phyloP scores from a whole-genome alignment of 2,888 invertebrate species.

The Macaria notata region DNA sequence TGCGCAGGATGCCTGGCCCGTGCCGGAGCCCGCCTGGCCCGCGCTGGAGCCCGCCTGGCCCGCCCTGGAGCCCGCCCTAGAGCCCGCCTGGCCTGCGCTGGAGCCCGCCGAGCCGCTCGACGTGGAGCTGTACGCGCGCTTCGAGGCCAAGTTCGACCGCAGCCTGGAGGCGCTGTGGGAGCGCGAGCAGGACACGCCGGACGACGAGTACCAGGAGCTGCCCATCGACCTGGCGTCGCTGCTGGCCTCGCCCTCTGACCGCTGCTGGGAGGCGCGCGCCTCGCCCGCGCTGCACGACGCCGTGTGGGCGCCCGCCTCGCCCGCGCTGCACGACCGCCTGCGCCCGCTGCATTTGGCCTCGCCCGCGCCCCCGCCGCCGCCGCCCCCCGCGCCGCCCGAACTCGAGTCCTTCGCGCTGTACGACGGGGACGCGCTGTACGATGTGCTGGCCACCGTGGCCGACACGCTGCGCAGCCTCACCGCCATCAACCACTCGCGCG shows the following conservation, averaged over 20 bases:
- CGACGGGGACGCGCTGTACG: constrained; percentile 66
- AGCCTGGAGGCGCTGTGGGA: constrained; percentile 87
- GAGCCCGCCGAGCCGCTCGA: constrained; percentile 60
- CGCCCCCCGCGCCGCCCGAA: constrained; percentile 46
- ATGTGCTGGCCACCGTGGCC: constrained; percentile 64
- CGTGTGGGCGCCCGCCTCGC: constrained; percentile 47
- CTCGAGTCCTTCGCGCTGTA: constrained; percentile 59
- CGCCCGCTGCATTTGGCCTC: constrained; percentile 55
- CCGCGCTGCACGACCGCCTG: constrained; percentile 54
- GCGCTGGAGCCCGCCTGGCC: constrained; percentile 45
- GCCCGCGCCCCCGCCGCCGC: constrained; percentile 46
- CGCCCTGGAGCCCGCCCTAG: constrained; percentile 57
- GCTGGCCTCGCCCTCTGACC: constrained; percentile 81
- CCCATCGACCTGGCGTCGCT: constrained; percentile 84
- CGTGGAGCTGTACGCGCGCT: constrained; percentile 80
- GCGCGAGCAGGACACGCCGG: constrained; percentile 74
- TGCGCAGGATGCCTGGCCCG: constrained; percentile 49
- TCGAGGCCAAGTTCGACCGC: constrained; percentile 86
- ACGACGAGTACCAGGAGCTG: constrained; percentile 82
- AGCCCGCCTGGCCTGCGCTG: constrained; percentile 28
- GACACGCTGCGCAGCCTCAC: constrained; percentile 76
- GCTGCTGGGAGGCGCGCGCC: constrained; percentile 69
- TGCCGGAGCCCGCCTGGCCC: constrained; percentile 56
- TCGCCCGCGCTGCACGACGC: constrained; percentile 43
- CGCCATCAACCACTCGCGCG: constrained; percentile 84